phyloP scores from a whole-genome alignment of 2,113 vertebrate genomes.

The Ictalurus furcatus region DNA sequence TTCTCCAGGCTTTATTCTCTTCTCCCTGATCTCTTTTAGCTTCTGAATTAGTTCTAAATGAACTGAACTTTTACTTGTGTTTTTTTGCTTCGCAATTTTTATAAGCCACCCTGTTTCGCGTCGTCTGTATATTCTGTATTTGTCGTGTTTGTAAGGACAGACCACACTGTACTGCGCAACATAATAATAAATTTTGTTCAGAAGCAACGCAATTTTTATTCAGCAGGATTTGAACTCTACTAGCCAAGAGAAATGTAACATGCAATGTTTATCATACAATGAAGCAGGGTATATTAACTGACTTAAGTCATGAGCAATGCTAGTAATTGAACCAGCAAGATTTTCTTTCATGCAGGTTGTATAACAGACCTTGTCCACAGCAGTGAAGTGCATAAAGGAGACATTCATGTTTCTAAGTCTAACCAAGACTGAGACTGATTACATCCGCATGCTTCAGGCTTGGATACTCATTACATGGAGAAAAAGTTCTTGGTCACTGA shows the following conservation, averaged over 20 bases:
- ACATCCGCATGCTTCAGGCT: background rate
- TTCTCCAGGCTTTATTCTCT: background rate
- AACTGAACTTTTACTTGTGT: background rate
- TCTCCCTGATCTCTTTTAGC: background rate
- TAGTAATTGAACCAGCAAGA: background rate
- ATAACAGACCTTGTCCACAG: background rate
- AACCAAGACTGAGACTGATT: background rate
- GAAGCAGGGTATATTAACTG: background rate
- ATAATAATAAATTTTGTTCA: conserved; percentile 41
- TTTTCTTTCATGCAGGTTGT: background rate
- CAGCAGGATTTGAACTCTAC: background rate
- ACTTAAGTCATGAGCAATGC: background rate
- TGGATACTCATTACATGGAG: background rate
- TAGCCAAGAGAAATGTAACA: background rate
- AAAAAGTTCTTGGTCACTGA: background rate
- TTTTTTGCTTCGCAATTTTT: conserved; percentile 26
- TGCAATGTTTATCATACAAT: background rate
- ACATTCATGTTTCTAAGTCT: background rate
- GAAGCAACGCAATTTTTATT: background rate
- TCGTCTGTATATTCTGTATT: conserved; percentile 25
- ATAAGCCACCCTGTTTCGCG: conserved; percentile 8
- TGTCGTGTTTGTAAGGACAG: conserved; percentile 37
- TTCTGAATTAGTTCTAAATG: conserved; percentile 6
- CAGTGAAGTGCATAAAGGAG: background rate
- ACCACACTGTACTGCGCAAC: conserved; percentile 32